These are phyloP conservation scores for Sinhomidia bicolor DNA, from an alignment of 2,888 invertebrate species.

Conservation along the genomic window DNA sequence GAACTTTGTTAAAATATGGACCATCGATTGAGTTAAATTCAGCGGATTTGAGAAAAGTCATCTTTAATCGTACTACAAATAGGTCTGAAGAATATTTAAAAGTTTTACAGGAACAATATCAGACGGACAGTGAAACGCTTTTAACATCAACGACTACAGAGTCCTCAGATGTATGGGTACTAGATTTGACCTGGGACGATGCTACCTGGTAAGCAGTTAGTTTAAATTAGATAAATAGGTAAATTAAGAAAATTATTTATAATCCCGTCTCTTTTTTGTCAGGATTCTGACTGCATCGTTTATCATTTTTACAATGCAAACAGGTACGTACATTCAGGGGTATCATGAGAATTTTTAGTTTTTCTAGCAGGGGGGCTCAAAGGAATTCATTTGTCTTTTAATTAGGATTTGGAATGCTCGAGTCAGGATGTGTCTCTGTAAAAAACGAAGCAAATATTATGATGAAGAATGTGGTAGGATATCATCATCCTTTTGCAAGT, in stretches of 20 bases:
- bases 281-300: constrained; percentile 81
- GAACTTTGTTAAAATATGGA: background rate
- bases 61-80: background rate
- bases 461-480: constrained; percentile 82
- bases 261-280: background rate
- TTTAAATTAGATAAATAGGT: too few species aligned
- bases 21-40: too few species aligned
- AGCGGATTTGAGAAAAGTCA: background rate
- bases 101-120: background rate
- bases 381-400: background rate
- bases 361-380: too few species aligned
- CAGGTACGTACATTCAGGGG: constrained; percentile 78
- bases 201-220: constrained; percentile 76
- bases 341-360: background rate
- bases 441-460: constrained; percentile 83
- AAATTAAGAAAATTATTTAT: too few species aligned
- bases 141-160: constrained; percentile 9
- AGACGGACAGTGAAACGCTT: background rate
- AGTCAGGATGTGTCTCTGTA: constrained; percentile 82
- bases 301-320: constrained; percentile 82
- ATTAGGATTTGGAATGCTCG: constrained; percentile 82
- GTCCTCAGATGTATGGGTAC: constrained; percentile 72
- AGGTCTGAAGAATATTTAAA: background rate
- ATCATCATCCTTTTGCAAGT: too few species aligned
- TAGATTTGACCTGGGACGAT: constrained; percentile 78